Conservation (phyloP, 2,113 vertebrate species). For the Eulemur macaco region DNA sequence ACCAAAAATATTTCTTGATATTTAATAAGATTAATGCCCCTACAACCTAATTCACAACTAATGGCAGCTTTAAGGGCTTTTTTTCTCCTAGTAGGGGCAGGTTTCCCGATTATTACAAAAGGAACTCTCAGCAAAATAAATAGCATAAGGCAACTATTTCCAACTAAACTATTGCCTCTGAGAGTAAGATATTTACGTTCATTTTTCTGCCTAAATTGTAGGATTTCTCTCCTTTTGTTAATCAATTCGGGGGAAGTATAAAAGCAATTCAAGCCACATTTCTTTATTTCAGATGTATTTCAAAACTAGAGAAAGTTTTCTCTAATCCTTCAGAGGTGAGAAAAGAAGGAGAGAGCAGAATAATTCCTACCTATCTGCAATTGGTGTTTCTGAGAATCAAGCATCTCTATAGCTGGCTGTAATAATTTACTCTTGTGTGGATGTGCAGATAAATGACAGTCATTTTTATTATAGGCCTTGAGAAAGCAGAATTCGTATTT, state of each 20-base stretch:
- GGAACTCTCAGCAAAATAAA: neutral
- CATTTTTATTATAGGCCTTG: neutral
- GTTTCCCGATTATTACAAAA: neutral
- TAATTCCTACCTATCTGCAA: neutral
- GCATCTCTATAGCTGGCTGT: neutral
- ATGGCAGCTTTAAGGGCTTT: neutral
- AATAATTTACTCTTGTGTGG: neutral
- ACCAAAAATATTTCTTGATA: neutral
- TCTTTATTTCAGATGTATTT: neutral
- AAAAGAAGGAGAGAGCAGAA: neutral
- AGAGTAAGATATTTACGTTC: neutral
- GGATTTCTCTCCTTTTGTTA: neutral
- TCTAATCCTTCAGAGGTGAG: neutral
- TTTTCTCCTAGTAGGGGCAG: neutral
- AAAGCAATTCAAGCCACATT: neutral
- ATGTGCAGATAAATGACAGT: neutral
- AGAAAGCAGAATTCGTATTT: constrained; percentile 12
- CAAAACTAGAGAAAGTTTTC: neutral
- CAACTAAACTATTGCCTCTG: neutral
- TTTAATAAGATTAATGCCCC: neutral
- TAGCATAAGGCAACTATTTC: neutral
- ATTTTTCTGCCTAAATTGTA: neutral
- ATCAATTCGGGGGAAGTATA: neutral
- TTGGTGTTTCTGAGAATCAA: neutral
- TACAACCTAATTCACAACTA: neutral